These are phyloP conservation scores for Yponomeuta evonymella DNA, from an alignment of 2,888 invertebrate genomes.

Conservation along the genomic window DNA sequence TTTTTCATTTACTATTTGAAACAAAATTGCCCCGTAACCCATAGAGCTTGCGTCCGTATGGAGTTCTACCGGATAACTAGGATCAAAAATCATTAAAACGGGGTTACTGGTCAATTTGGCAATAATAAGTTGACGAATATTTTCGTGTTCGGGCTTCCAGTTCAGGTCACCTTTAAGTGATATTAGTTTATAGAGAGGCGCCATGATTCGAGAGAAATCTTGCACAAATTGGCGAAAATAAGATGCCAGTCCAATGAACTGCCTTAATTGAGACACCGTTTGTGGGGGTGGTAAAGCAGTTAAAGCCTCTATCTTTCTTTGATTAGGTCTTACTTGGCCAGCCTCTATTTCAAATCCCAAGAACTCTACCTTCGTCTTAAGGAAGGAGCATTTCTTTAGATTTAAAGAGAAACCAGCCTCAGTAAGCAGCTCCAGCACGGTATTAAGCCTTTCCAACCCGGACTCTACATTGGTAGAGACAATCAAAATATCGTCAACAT, in stretches of 20 bases:
- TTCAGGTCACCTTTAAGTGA: too few species aligned
- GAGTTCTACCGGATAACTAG: too few species aligned
- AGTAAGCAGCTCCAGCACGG: constrained; percentile 8
- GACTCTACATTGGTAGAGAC: too few species aligned
- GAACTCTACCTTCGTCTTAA: constrained; percentile 20
- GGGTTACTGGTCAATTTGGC: too few species aligned
- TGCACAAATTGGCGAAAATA: constrained; percentile 9
- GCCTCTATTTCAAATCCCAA: constrained; percentile 14
- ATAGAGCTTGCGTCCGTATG: too few species aligned
- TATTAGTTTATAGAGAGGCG: too few species aligned
- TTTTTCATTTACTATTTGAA: too few species aligned
- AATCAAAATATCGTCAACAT: constrained; percentile 10
- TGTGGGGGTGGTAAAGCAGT: not conserved
- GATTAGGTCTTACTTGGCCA: not conserved
- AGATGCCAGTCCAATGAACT: constrained; percentile 9
- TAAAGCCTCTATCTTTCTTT: constrained; percentile 4
- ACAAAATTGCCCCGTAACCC: too few species aligned
- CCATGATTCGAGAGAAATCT: not conserved
- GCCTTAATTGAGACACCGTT: constrained; percentile 5
- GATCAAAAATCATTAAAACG: too few species aligned
- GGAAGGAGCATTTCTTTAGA: constrained; percentile 18
- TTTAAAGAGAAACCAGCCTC: constrained; percentile 14
- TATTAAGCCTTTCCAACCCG: constrained; percentile 13
- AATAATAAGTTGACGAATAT: too few species aligned
- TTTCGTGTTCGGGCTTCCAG: too few species aligned